Evolutionary conservation across 1,140 invertebrate genomes (phyloP).

Genomic region (Drosophila fuyamai): DNA sequence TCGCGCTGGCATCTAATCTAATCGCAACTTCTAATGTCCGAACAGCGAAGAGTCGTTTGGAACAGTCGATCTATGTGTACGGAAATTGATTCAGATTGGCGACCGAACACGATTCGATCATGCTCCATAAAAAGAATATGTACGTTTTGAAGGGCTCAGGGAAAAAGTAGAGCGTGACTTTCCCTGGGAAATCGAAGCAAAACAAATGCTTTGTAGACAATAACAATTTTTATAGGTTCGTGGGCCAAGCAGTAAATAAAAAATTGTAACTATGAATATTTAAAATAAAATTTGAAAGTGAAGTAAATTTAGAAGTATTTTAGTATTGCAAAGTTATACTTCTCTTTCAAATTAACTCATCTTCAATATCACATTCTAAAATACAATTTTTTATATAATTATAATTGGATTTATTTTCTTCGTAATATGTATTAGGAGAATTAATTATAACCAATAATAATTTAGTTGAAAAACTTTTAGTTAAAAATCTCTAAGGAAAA

Average conservation of each 20-base stretch:
- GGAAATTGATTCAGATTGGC: constrained; percentile 9
- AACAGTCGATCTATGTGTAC: constrained; percentile 25
- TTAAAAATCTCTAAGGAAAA: too few species aligned
- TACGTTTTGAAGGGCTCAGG: background rate
- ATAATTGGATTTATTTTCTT: too few species aligned
- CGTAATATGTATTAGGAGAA: too few species aligned
- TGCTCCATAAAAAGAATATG: constrained; percentile 42
- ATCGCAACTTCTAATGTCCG: constrained; percentile 27
- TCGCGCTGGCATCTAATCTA: constrained; percentile 42
- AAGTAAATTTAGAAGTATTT: too few species aligned
- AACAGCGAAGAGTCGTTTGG: constrained; percentile 8
- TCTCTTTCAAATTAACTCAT: too few species aligned
- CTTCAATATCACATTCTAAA: too few species aligned
- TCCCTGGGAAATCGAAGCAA: background rate
- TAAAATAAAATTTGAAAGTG: background rate
- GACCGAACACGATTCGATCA: constrained; percentile 30
- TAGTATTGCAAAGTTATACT: too few species aligned
- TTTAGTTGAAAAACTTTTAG: too few species aligned
- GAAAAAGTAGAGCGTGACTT: constrained; percentile 3
- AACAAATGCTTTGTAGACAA: background rate
- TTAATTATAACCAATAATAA: background rate
- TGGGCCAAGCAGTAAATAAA: too few species aligned
- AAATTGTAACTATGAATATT: background rate
- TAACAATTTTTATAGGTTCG: too few species aligned
- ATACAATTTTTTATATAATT: too few species aligned